These are phyloP conservation scores for Diglossa brunneiventris DNA, from an alignment of 2,113 vertebrate species.

Conservation along the genomic window DNA sequence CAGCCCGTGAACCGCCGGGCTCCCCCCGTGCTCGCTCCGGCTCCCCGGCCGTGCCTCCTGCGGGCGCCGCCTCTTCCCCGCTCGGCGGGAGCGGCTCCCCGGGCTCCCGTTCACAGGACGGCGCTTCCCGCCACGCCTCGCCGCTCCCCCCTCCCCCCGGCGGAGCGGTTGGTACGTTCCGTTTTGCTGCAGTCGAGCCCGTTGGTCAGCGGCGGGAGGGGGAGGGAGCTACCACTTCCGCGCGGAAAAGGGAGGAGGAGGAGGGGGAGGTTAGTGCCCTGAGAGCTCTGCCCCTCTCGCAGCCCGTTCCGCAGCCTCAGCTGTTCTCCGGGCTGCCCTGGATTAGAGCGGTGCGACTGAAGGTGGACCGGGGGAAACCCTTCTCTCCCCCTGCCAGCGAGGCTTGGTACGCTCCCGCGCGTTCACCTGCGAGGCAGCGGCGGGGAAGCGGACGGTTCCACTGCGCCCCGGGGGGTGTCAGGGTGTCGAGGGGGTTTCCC, in stretches of 20 bases:
- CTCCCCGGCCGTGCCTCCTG: background rate
- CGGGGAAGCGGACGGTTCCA: constrained; percentile 16
- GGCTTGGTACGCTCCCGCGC: background rate
- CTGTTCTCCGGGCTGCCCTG: too few relatives aligned
- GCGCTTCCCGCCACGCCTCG: background rate
- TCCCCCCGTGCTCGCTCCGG: background rate
- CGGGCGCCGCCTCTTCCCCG: background rate
- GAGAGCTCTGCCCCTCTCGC: too few relatives aligned
- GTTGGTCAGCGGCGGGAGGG: background rate
- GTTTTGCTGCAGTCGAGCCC: constrained; percentile 69
- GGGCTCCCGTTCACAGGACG: background rate
- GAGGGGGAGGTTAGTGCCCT: background rate
- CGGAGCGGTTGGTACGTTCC: constrained; percentile 72
- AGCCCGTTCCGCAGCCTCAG: fast-evolving
- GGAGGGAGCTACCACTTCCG: constrained; percentile 32
- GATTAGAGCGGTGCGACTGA: background rate
- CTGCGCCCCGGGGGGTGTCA: fast-evolving
- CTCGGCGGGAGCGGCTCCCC: background rate
- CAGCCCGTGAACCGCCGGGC: constrained; percentile 12
- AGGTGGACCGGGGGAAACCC: background rate
- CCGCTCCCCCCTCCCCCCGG: background rate
- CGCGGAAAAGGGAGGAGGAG: background rate
- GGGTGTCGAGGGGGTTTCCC: background rate
- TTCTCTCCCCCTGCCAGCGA: background rate
- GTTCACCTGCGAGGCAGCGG: constrained; percentile 37